Base-by-base conservation (phyloP, 2,888 invertebrate species). In the Plagodis dolabraria region DNA sequence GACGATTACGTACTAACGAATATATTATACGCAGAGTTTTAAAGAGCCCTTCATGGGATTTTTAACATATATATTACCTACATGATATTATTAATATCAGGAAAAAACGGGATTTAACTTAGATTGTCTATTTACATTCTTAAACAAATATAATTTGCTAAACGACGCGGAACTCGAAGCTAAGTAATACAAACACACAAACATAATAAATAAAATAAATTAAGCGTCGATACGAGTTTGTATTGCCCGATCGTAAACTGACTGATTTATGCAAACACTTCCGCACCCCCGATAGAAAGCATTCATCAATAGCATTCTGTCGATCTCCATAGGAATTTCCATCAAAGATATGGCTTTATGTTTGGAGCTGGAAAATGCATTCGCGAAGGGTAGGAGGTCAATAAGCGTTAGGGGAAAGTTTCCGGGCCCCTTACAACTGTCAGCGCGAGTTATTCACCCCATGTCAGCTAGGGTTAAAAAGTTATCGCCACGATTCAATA, bases 391-490 rank as follows among this genome's bases (percentile, higher is more conserved):
- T 76, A 81, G 76, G 79, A 81, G 87, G 84, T 87, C 87, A 86
- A 87, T 85, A 85, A 82, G 84, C 80, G 80, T 74, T 75, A 83
- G 82, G 83, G 83, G 81, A 75, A 82, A 83, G 75, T 81, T 83
- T 76, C 71, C 73, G 64, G 77, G 77, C 82, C 83, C 82, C 83
- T 86, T 79, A 80, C 76, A 84, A 86, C 83, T 88, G 89, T 89
- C 89, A 88, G 79, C 82, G 76, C 75, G 76, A 83, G 85, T 87
- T 87, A 85, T 87, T 86, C 87, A 85, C 86, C 86, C 86, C 76
- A 81, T 79, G 81, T 86, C 88, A 84, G 82, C 82, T 78, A 79
- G 86, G 87, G 88, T 87, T 87, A 83, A 87, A 82, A 86, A 86
- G 85, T 86, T 86, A 87, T 87, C 83, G 82, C 76, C 77, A 62